A percentile compares a stretch with the other conserved stretches of the same genome.
These are phyloP conservation scores for Muntiacus reevesi DNA, from an alignment of 2,113 vertebrate species.

Conservation along the genomic window DNA sequence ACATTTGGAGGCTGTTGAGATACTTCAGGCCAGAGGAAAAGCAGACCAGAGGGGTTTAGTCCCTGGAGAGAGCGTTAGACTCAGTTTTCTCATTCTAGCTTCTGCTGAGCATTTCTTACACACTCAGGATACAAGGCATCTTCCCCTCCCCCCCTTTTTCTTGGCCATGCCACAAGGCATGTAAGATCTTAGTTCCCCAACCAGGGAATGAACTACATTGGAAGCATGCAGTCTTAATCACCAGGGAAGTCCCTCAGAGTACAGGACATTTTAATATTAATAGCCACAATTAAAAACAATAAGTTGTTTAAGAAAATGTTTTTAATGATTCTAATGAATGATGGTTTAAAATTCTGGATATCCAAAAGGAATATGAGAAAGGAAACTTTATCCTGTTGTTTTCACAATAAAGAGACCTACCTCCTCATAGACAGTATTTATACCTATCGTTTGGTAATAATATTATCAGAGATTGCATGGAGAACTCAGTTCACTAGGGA, in stretches of 20 bases:
- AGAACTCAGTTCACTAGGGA: constrained; percentile 41
- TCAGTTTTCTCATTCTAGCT: neutral
- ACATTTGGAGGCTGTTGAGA: neutral
- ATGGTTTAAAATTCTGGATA: neutral
- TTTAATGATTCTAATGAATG: neutral
- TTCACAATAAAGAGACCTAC: neutral
- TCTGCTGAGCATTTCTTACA: neutral
- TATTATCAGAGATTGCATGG: constrained; percentile 21
- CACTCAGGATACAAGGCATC: neutral
- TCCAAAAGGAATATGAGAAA: neutral
- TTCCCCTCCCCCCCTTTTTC: neutral
- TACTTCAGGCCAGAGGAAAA: neutral
- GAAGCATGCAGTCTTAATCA: neutral
- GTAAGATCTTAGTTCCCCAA: neutral
- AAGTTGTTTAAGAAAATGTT: neutral
- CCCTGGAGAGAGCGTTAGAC: neutral
- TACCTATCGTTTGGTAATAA: neutral
- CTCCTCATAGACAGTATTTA: neutral
- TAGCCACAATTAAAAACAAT: neutral
- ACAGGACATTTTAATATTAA: neutral
- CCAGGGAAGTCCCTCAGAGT: neutral
- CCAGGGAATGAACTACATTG: neutral
- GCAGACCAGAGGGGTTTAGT: neutral
- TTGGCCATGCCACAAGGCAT: neutral
- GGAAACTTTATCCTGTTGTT: neutral